Conservation (phyloP, 2,888 invertebrate genomes). For the Alentia gelatinosa region DNA sequence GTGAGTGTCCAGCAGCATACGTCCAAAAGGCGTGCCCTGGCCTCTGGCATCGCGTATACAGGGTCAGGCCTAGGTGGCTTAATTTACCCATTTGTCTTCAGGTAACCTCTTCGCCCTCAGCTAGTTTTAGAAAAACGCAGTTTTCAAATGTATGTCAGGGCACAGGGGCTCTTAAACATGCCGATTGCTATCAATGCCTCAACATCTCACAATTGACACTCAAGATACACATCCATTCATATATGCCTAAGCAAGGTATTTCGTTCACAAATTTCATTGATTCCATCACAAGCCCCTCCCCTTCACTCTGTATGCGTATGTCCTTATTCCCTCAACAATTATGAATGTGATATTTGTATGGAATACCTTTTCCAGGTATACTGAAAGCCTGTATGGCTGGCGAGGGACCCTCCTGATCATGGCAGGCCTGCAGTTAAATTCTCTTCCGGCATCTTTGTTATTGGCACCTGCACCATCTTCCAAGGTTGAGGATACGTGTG, state of each 20-base stretch:
- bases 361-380: background rate
- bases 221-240: too few relatives aligned
- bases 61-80: slow-evolving; percentile 13
- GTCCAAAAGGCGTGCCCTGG: background rate
- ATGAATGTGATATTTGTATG: background rate
- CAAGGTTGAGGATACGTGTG: background rate
- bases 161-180: background rate
- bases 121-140: background rate
- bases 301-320: background rate
- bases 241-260: too few relatives aligned
- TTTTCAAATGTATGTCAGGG: background rate
- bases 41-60: background rate
- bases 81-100: background rate
- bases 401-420: background rate
- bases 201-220: too few relatives aligned
- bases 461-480: background rate
- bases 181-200: background rate
- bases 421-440: background rate
- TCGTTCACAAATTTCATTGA: too few relatives aligned
- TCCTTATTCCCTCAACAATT: background rate
- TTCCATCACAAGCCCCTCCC: background rate
- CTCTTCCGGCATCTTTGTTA: background rate
- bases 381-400: background rate
- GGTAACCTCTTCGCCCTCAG: background rate
- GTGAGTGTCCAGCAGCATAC: slow-evolving; percentile 16